phyloP scores from a whole-genome alignment of 1,140 invertebrate species.

The Parapsyche elsis region DNA sequence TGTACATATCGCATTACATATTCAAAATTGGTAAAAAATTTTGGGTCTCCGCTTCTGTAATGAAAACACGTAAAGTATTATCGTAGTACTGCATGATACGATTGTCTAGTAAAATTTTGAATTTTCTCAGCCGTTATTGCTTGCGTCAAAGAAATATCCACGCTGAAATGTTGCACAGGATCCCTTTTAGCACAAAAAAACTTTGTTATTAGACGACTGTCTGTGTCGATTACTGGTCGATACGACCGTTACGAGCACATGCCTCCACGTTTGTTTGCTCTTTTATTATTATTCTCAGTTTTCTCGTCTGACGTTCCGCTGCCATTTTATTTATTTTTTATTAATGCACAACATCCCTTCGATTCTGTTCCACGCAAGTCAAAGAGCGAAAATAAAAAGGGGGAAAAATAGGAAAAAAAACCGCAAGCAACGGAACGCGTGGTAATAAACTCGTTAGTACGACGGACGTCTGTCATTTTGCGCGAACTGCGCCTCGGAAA shows the following conservation, averaged over 20 bases:
- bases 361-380: too few relatives aligned
- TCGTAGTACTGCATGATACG: too few relatives aligned
- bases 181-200: too few relatives aligned
- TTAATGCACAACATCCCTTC: constrained; percentile 1
- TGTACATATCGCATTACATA: too few relatives aligned
- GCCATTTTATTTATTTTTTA: constrained; percentile 4
- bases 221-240: constrained; percentile 3
- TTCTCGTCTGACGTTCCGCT: background rate
- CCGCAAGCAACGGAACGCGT: background rate
- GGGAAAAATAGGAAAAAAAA: constrained; percentile 1
- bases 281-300: background rate
- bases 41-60: too few relatives aligned
- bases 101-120: background rate
- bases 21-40: too few relatives aligned
- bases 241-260: background rate
- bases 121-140: too few relatives aligned
- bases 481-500: background rate
- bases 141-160: too few relatives aligned
- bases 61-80: too few relatives aligned
- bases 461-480: constrained; percentile 30
- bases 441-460: constrained; percentile 33
- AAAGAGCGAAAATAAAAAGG: too few relatives aligned
- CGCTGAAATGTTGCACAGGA: too few relatives aligned
- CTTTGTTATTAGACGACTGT: background rate
- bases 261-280: background rate